Conservation (phyloP, 2,113 vertebrate species). For the Hydropotes inermis region DNA sequence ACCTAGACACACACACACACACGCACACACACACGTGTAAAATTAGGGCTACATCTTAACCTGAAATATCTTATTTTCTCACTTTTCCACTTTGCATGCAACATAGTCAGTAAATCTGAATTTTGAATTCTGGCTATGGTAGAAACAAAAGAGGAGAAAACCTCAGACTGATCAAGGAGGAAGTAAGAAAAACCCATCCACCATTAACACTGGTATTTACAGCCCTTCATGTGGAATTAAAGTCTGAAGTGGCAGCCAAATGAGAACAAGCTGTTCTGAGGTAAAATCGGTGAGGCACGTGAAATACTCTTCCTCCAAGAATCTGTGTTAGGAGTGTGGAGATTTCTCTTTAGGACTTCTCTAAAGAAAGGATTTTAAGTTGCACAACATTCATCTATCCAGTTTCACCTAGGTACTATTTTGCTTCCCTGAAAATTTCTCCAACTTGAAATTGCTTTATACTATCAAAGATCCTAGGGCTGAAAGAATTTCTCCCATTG, state of each 20-base stretch:
- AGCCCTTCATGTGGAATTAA: neutral
- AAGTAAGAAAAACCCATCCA: neutral
- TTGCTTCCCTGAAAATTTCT: neutral
- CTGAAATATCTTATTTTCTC: neutral
- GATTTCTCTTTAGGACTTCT: neutral
- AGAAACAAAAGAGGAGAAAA: neutral
- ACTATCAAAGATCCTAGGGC: neutral
- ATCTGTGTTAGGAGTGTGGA: neutral
- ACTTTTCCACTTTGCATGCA: neutral
- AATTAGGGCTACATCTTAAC: neutral
- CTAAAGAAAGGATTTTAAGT: neutral
- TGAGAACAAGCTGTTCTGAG: neutral
- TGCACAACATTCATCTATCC: neutral
- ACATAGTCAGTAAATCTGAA: neutral
- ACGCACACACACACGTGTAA: neutral
- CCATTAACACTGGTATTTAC: neutral
- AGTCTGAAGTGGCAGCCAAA: neutral
- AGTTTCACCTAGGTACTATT: neutral
- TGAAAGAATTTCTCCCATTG: neutral
- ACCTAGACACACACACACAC: rapidly evolving
- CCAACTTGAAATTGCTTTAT: neutral
- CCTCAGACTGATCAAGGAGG: neutral
- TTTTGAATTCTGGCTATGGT: neutral
- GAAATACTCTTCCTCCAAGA: neutral
- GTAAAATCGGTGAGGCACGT: neutral